These are phyloP conservation scores for Drosophila nr. perissopoda DNA, from an alignment of 2,888 invertebrate species.

Conservation along the genomic window DNA sequence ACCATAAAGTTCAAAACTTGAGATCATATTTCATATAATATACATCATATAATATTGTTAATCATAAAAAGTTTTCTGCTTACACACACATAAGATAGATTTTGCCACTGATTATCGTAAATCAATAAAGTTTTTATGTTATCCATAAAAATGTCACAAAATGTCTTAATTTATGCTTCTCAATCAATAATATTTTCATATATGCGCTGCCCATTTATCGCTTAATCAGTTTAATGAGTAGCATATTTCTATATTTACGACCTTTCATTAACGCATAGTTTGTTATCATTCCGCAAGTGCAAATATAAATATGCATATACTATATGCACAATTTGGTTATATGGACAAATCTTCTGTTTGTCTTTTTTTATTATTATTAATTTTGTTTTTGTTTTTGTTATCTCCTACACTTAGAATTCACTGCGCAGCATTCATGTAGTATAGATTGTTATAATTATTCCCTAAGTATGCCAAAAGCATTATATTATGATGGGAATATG, in stretches of 20 bases:
- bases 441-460: slow-evolving; percentile 11
- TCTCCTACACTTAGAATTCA: not conserved
- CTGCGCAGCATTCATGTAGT: not conserved
- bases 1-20: not conserved
- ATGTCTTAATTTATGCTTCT: slow-evolving; percentile 50
- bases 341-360: slow-evolving; percentile 22
- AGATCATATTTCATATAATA: slow-evolving; percentile 5
- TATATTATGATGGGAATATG: slow-evolving; percentile 11
- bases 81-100: not conserved
- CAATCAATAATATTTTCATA: slow-evolving; percentile 41
- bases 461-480: slow-evolving; percentile 21
- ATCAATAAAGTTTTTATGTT: slow-evolving; percentile 61
- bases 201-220: slow-evolving; percentile 53
- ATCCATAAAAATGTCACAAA: slow-evolving; percentile 66
- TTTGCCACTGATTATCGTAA: slow-evolving; percentile 15
- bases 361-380: not conserved
- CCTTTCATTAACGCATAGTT: slow-evolving; percentile 40
- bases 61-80: slow-evolving; percentile 1
- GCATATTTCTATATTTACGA: slow-evolving; percentile 55
- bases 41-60: not conserved
- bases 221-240: slow-evolving; percentile 63
- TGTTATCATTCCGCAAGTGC: slow-evolving; percentile 4
- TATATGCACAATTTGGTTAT: slow-evolving; percentile 36
- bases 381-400: not conserved
- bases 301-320: not conserved